Percentiles rank a stretch among this genome's conserved stretches.
Conservation (phyloP, 2,888 invertebrate genomes). For the Xanthorhoe spadicearia region DNA sequence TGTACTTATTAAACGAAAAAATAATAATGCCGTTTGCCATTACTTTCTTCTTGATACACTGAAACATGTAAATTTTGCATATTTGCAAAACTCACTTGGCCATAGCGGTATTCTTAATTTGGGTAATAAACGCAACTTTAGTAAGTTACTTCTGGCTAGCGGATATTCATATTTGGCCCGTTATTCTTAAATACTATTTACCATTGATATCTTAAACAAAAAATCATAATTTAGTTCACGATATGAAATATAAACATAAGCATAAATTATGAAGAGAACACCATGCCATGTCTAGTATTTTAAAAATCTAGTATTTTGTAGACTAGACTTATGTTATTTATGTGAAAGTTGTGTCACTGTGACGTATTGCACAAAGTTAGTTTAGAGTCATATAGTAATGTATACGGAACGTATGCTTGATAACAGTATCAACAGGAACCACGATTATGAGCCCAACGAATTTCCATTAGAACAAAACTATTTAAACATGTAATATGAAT, state of each 20-base stretch:
- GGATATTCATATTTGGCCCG: neutral
- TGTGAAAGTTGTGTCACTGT: slow-evolving; percentile 19
- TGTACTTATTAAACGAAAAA: too few species aligned
- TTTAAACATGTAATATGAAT: neutral
- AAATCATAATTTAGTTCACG: too few species aligned
- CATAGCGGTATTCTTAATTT: slow-evolving; percentile 1
- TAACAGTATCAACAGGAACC: slow-evolving; percentile 20
- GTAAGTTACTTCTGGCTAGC: neutral
- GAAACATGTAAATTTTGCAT: neutral
- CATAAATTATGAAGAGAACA: too few species aligned
- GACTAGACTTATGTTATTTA: neutral
- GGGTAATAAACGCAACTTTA: neutral
- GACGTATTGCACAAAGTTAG: slow-evolving; percentile 11
- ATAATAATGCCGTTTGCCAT: too few species aligned
- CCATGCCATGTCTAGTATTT: too few species aligned
- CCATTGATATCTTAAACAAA: neutral
- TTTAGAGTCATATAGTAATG: slow-evolving; percentile 5
- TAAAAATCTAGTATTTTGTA: too few species aligned
- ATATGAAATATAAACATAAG: too few species aligned
- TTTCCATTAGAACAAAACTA: neutral
- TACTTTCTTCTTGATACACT: too few species aligned
- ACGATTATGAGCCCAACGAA: neutral
- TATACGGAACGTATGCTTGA: slow-evolving; percentile 17
- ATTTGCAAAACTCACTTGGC: neutral
- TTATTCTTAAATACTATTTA: neutral